Conservation (phyloP, 2,888 invertebrate genomes). For the Meloe dianella region DNA sequence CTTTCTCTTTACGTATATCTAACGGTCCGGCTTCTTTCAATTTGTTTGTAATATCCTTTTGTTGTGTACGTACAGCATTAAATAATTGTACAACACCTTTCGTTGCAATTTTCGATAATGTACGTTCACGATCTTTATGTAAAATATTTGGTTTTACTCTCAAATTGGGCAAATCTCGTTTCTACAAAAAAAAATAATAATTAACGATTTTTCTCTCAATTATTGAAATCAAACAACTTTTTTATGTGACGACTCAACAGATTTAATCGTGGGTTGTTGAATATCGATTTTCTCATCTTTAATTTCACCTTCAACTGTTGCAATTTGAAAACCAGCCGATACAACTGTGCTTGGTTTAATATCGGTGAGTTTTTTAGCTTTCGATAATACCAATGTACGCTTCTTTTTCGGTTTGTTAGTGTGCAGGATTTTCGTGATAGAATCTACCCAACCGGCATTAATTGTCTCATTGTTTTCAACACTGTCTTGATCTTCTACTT, state of each 20-base stretch:
- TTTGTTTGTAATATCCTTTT: conserved; percentile 75
- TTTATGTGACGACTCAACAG: conserved; percentile 54
- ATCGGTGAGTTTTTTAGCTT: conserved; percentile 76
- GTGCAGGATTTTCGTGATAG: conserved; percentile 78
- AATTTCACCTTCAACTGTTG: conserved; percentile 61
- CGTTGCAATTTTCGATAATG: conserved; percentile 83
- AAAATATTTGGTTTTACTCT: conserved; percentile 77
- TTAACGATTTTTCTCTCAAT: no score
- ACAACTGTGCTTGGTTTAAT: conserved; percentile 59
- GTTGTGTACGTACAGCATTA: conserved; percentile 87
- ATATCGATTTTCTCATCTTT: conserved; percentile 58
- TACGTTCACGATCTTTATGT: conserved; percentile 79
- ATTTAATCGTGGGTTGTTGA: conserved; percentile 44
- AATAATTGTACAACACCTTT: conserved; percentile 93
- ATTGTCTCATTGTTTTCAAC: conserved; percentile 34
- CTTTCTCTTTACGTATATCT: conserved; percentile 78
- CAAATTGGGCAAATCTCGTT: conserved; percentile 68
- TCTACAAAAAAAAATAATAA: conserved; percentile 59
- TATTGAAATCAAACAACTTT: conserved; percentile 48
- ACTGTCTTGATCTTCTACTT: neutral
- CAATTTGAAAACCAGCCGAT: conserved; percentile 71
- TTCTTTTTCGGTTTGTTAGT: conserved; percentile 77
- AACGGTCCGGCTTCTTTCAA: conserved; percentile 74
- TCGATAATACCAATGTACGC: conserved; percentile 76
- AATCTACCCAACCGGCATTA: conserved; percentile 83